Base-by-base conservation (phyloP, 1,140 invertebrate species). In the Brachystomella parvula region DNA sequence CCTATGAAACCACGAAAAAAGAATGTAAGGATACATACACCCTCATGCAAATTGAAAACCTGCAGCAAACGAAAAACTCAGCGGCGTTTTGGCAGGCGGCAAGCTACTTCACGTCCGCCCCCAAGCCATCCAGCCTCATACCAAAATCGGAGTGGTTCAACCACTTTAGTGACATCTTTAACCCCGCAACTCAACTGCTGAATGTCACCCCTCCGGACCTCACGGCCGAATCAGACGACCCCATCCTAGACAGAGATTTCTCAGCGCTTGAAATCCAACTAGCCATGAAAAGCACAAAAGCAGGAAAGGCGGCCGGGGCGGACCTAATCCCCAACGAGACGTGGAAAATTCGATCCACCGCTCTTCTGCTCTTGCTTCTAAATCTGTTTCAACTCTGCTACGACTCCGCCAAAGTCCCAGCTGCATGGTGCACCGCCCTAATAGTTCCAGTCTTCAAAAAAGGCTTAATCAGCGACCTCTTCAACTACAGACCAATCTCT, bases 401-500 rank as follows among this genome's bases (percentile, higher is more conserved):
- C 24, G 26, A 63, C 24, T 24, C 49, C 1, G 47, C 21, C 15
- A n/a, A 6, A 47, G 19, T 63, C 1, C 64, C 68, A 26, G 6
- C 21, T 17, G 21, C 30, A 0, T 63, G 64, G 64, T 19, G 28
- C 1, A 47, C 62, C 58, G 64, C 56, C 28, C 12, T 28, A 3
- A 69, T 69, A 0, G 44, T 60, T 3, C 68, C 68, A 17, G 59
- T 67, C 6, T 61, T 68, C 39, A 74, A 73, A 53, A 75, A 73
- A 49, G 69, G 72, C 15, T 66, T 70, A 26, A 49, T 2, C 19
- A 26, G 57, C n/a, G 64, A 63, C 28, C 65, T 72, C 1, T n/a
- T 39, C 15, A 75, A 75, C 47, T 74, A 73, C 47, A 32, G 74
- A 56, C 70, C 70, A 32, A 74, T 75, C 15, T 70, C 72, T 26